A percentile compares a stretch with the other conserved stretches of the same genome.
phyloP scores from a whole-genome alignment of 2,113 vertebrate genomes.

The Nycticorax nycticorax region DNA sequence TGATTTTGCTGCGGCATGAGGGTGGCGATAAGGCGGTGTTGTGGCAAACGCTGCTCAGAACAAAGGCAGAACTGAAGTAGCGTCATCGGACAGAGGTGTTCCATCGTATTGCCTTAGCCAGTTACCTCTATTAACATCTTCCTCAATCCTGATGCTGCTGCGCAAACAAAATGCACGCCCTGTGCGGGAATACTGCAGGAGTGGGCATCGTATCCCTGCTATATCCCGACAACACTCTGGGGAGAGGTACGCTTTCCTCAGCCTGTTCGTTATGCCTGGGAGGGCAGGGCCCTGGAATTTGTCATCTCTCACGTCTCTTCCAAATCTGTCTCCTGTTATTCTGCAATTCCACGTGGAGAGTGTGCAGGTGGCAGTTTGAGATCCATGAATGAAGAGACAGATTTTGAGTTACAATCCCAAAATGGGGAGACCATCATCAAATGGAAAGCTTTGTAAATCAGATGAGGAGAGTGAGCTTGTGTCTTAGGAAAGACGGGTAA shows the following conservation, averaged over 20 bases:
- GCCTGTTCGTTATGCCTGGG: background rate
- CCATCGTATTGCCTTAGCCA: background rate
- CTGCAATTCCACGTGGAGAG: background rate
- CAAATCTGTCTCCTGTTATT: background rate
- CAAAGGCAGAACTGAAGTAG: background rate
- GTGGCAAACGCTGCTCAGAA: background rate
- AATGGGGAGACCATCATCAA: background rate
- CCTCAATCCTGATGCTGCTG: background rate
- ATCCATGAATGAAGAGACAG: background rate
- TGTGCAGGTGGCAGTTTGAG: background rate
- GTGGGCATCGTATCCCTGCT: background rate
- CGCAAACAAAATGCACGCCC: background rate
- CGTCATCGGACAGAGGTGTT: fast-evolving
- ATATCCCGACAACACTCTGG: fast-evolving
- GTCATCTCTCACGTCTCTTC: background rate
- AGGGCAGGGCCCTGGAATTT: background rate
- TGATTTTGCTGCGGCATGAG: background rate
- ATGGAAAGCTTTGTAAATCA: background rate
- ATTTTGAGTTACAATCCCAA: background rate
- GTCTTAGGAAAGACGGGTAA: background rate
- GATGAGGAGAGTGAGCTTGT: background rate
- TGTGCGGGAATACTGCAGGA: background rate
- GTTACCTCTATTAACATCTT: background rate
- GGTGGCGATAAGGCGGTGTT: background rate
- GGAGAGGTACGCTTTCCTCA: fast-evolving